Evolutionary conservation across 1,140 invertebrate species (phyloP).

Genomic region (Rhopalosiphum padi): DNA sequence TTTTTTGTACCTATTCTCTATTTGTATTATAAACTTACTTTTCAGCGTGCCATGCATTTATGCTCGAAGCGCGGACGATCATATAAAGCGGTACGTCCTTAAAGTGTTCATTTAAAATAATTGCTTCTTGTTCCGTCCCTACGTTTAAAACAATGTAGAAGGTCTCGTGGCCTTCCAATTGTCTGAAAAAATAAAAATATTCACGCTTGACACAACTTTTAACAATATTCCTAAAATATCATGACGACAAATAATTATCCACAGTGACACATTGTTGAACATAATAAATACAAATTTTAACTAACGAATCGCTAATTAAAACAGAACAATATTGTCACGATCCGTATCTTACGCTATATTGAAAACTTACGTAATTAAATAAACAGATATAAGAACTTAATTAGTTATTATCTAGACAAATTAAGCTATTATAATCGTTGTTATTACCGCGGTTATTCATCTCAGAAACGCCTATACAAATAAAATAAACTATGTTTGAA

Average conservation of each 20-base stretch:
- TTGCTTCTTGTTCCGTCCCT: slow-evolving; percentile 52
- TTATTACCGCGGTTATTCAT: not conserved
- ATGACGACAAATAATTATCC: not conserved
- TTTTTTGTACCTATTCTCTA: too few species aligned
- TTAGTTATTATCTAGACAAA: not conserved
- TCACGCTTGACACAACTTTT: not conserved
- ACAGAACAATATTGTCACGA: not conserved
- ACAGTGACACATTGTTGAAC: not conserved
- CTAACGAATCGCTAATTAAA: not conserved
- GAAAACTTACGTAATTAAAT: not conserved
- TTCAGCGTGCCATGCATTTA: slow-evolving; percentile 40
- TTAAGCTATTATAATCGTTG: not conserved
- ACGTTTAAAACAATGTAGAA: slow-evolving; percentile 52
- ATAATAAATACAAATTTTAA: not conserved
- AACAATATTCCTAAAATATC: not conserved
- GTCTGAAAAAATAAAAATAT: slow-evolving; percentile 28
- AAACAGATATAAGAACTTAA: not conserved
- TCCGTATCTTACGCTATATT: not conserved
- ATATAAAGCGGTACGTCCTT: not conserved
- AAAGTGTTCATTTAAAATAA: slow-evolving; percentile 36
- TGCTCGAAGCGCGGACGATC: slow-evolving; percentile 36
- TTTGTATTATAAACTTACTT: slow-evolving; percentile 29
- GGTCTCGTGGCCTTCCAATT: slow-evolving; percentile 47
- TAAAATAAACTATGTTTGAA: not conserved
- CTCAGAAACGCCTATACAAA: not conserved